Conservation (phyloP, 2,113 vertebrate genomes). For the Cottus gobio region DNA sequence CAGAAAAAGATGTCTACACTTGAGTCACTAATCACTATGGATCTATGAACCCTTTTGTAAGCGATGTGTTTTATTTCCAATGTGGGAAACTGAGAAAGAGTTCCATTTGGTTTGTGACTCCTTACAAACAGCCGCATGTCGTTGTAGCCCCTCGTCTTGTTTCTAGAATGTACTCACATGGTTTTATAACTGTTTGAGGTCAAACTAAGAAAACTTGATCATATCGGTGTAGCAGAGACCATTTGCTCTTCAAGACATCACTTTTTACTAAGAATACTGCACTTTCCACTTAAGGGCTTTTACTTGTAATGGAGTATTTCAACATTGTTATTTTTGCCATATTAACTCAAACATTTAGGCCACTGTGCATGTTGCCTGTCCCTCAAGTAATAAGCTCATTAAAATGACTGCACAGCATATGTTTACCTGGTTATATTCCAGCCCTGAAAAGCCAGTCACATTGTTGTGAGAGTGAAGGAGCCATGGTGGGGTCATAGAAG, state of each 20-base stretch:
- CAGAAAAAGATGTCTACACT: not conserved
- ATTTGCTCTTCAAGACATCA: not conserved
- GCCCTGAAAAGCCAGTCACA: not conserved
- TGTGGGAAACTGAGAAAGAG: no score
- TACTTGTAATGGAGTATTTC: not conserved
- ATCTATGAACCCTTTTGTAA: not conserved
- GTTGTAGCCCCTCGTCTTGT: not conserved
- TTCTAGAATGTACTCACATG: not conserved
- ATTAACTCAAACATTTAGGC: not conserved
- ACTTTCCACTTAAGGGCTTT: not conserved
- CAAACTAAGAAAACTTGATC: not conserved
- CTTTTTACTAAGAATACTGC: not conserved
- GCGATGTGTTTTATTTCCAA: not conserved
- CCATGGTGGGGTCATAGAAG: not conserved
- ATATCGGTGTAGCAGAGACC: not conserved
- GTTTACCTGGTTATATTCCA: not conserved
- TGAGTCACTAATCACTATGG: not conserved
- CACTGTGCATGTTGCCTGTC: not conserved
- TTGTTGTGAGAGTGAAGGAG: not conserved
- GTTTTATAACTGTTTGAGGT: not conserved
- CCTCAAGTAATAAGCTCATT: not conserved
- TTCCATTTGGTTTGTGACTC: not conserved
- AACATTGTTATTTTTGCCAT: not conserved
- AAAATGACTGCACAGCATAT: not conserved
- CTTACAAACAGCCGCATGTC: not conserved